These are phyloP conservation scores for Lumbricus terrestris DNA, from an alignment of 2,888 invertebrate genomes.

Conservation along the genomic window DNA sequence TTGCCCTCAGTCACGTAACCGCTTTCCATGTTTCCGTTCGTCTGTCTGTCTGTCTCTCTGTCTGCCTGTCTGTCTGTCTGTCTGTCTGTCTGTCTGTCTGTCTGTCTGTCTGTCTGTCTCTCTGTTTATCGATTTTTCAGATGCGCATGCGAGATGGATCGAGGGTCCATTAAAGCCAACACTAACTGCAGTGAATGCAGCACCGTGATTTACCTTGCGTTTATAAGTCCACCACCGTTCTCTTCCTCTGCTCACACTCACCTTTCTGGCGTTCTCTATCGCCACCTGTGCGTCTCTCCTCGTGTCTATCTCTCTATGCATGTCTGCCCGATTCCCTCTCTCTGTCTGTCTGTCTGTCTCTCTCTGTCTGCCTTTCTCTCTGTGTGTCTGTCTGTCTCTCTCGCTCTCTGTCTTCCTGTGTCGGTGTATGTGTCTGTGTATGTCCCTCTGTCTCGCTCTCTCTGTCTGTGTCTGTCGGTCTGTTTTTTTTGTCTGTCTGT, in stretches of 20 bases:
- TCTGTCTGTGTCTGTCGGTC: no score
- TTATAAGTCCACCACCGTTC: not conserved
- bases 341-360: not conserved
- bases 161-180: no score
- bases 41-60: not conserved
- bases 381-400: not conserved
- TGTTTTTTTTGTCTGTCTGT: not conserved
- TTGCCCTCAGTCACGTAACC: not conserved
- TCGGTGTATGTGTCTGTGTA: no score
- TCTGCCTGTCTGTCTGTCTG: no score
- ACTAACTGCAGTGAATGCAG: not conserved
- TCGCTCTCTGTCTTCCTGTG: not conserved
- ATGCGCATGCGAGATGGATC: not conserved
- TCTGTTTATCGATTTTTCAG: not conserved
- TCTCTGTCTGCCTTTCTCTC: not conserved
- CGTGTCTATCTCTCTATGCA: no score
- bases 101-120: not conserved
- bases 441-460: no score
- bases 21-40: not conserved
- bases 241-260: not conserved
- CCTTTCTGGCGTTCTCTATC: not conserved
- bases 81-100: not conserved
- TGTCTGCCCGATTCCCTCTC: no score
- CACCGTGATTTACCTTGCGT: not conserved
- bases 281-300: no score